Percentiles rank a stretch among this genome's conserved stretches.
phyloP scores from a whole-genome alignment of 2,888 invertebrate genomes.

The Phrixothrix hirtus region DNA sequence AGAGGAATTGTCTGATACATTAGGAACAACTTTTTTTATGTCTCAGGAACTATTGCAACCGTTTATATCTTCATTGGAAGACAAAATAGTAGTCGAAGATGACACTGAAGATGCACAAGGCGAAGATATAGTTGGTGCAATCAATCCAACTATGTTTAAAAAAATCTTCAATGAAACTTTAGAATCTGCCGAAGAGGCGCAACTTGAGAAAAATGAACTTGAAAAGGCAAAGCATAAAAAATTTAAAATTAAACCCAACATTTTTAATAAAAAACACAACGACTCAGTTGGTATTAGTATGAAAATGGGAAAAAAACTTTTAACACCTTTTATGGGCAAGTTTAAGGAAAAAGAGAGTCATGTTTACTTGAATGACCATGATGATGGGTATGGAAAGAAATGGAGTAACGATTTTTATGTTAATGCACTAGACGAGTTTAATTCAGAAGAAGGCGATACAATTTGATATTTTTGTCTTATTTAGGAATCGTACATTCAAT shows the following conservation, averaged over 20 bases:
- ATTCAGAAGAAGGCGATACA: not conserved
- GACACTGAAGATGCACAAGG: constrained; percentile 8
- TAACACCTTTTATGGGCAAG: constrained; percentile 27
- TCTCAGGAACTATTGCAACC: no score
- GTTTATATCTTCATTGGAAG: no score
- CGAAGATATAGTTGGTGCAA: constrained; percentile 24
- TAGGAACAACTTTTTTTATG: not conserved
- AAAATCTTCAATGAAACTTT: constrained; percentile 25
- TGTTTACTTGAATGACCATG: not conserved
- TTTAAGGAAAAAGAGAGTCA: constrained; percentile 1
- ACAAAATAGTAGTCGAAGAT: no score
- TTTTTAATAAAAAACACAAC: not conserved
- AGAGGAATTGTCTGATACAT: not conserved
- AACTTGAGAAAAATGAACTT: not conserved
- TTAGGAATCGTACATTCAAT: no score
- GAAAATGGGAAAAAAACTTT: constrained; percentile 29
- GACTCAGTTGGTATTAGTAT: constrained; percentile 24
- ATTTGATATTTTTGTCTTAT: no score
- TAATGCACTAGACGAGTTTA: not conserved
- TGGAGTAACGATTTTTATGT: not conserved
- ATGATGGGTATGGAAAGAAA: not conserved
- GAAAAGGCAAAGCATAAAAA: not conserved
- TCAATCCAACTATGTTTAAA: constrained; percentile 35
- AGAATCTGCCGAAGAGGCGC: constrained; percentile 1
- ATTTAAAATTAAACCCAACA: constrained; percentile 2